Evolutionary conservation across 1,140 invertebrate genomes (phyloP).

Genomic region (Magallana ariakensis): DNA sequence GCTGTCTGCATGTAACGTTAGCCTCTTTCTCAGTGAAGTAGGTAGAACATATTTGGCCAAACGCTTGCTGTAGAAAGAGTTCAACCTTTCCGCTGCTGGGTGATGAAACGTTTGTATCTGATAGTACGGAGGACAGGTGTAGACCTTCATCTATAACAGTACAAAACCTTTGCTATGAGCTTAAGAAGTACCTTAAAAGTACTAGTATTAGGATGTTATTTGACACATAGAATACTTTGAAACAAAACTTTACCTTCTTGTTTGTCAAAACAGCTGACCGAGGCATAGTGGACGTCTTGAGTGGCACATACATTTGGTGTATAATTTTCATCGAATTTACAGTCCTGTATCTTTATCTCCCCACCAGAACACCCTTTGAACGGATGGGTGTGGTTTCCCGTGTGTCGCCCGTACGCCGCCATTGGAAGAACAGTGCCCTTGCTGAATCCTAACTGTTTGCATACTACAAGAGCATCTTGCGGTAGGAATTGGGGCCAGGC

Average conservation of each 20-base stretch:
- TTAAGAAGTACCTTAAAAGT: too few relatives aligned
- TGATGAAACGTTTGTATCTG: background rate
- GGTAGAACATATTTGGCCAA: slow-evolving; percentile 67
- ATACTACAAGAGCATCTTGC: slow-evolving; percentile 85
- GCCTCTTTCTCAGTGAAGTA: slow-evolving; percentile 66
- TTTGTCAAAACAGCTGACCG: slow-evolving; percentile 19
- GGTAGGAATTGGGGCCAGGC: slow-evolving; percentile 85
- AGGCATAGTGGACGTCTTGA: slow-evolving; percentile 33
- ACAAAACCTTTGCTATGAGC: too few relatives aligned
- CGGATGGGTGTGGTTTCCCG: slow-evolving; percentile 34
- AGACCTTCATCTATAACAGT: background rate
- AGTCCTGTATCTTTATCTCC: slow-evolving; percentile 1
- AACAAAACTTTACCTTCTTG: background rate
- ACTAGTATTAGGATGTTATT: too few relatives aligned
- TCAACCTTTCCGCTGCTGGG: background rate
- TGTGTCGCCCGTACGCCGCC: slow-evolving; percentile 40
- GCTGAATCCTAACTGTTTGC: slow-evolving; percentile 84
- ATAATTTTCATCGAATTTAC: slow-evolving; percentile 37
- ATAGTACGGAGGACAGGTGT: background rate
- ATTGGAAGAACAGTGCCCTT: slow-evolving; percentile 49
- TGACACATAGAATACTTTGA: too few relatives aligned
- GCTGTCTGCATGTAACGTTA: slow-evolving; percentile 60
- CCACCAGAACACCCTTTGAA: slow-evolving; percentile 18
- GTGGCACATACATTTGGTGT: slow-evolving; percentile 43
- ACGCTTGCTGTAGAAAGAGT: slow-evolving; percentile 53